phyloP scores from a whole-genome alignment of 1,140 invertebrate genomes.

The Neodiprion fabricii region DNA sequence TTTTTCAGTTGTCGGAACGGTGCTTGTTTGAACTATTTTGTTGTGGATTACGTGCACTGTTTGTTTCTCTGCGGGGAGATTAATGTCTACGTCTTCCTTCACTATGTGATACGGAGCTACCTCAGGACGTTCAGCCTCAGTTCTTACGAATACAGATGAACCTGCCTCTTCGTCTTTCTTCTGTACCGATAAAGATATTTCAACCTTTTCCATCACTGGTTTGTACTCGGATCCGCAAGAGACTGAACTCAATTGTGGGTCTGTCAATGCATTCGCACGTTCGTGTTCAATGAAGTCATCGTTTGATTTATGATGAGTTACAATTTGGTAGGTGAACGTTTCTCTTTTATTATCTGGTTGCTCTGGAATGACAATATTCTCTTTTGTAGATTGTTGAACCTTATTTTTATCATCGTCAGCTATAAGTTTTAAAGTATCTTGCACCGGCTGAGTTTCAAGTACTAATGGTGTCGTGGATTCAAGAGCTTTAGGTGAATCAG shows the following conservation, averaged over 20 bases:
- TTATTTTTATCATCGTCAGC: constrained; percentile 22
- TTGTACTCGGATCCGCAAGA: constrained; percentile 36
- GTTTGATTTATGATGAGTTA: background rate
- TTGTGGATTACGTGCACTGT: constrained; percentile 36
- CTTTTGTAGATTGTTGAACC: background rate
- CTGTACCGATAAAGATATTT: constrained; percentile 48
- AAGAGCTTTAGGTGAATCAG: background rate
- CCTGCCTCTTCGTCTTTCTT: constrained; percentile 39
- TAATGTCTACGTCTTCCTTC: constrained; percentile 51
- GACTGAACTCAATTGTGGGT: constrained; percentile 9
- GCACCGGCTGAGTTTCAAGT: background rate
- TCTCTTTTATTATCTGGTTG: background rate
- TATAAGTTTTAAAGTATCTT: constrained; percentile 1
- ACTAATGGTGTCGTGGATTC: constrained; percentile 2
- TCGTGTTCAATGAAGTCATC: constrained; percentile 1
- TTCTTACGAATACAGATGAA: constrained; percentile 43
- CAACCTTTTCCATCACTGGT: constrained; percentile 44
- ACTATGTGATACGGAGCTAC: constrained; percentile 39
- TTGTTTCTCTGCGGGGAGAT: constrained; percentile 43
- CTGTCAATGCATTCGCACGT: background rate
- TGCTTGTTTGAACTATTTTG: constrained; percentile 46
- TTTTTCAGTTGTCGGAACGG: constrained; percentile 36
- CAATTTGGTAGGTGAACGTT: constrained; percentile 5
- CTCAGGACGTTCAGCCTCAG: constrained; percentile 40
- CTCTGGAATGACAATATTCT: background rate